phyloP scores from a whole-genome alignment of 2,888 invertebrate species.

The Incurvaria masculella region DNA sequence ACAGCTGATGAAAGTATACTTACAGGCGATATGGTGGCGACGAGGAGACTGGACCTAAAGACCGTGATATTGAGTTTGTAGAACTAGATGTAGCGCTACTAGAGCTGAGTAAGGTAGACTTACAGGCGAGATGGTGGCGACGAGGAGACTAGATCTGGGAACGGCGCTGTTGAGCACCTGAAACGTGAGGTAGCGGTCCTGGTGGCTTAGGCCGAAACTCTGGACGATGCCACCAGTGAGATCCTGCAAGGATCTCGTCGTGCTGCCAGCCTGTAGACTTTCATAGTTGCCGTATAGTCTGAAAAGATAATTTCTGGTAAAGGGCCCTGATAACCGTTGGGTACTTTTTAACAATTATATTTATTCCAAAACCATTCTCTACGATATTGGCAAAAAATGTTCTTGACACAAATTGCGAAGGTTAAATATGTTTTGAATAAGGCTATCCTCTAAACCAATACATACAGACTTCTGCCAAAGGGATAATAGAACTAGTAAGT shows the following conservation, averaged over 20 bases:
- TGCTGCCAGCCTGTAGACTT: constrained; percentile 58
- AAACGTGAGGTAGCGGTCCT: constrained; percentile 63
- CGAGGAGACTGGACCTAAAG: constrained; percentile 66
- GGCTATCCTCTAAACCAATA: too few species aligned
- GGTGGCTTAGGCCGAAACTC: constrained; percentile 63
- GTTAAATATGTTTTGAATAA: too few species aligned
- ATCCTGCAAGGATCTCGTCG: constrained; percentile 68
- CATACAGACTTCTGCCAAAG: too few species aligned
- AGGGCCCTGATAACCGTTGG: too few species aligned
- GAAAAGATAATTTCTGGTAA: too few species aligned
- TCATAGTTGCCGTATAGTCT: constrained; percentile 71
- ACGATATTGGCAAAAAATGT: too few species aligned
- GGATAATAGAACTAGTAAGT: too few species aligned
- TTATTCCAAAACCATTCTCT: too few species aligned
- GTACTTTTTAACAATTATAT: too few species aligned
- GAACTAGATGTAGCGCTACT: constrained; percentile 63
- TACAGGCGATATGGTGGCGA: constrained; percentile 63
- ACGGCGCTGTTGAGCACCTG: constrained; percentile 68
- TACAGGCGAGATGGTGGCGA: constrained; percentile 63
- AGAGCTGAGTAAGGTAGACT: constrained; percentile 19
- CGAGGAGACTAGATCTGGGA: constrained; percentile 66
- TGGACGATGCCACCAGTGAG: constrained; percentile 74
- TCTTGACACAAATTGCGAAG: too few species aligned
- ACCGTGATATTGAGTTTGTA: constrained; percentile 67
- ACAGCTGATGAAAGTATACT: too few species aligned